Percentiles rank a stretch among this genome's conserved stretches.
Conservation (phyloP, 2,888 invertebrate species). For the Zeuzera pyrina region DNA sequence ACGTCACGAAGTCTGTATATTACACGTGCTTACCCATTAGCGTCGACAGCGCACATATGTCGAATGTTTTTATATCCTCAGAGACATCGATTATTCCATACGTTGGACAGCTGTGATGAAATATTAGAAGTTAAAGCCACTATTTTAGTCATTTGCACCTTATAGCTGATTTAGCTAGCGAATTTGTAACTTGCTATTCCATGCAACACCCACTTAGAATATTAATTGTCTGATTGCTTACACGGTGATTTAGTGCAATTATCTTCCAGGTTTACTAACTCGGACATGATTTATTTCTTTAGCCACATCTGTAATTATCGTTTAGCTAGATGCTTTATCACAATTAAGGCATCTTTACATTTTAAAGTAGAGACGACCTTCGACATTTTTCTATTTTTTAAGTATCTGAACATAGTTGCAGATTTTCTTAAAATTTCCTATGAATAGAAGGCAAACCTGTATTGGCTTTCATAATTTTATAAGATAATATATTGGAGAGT, state of each 20-base stretch:
- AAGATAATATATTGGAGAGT: too few relatives aligned
- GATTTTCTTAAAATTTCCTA: too few relatives aligned
- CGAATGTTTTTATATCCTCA: conserved; percentile 32
- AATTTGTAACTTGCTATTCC: conserved; percentile 52
- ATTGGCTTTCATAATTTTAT: background rate
- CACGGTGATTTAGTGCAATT: conserved; percentile 56
- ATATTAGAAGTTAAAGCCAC: conserved; percentile 27
- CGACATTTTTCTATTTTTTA: background rate
- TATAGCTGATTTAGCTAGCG: conserved; percentile 38
- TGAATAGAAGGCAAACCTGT: too few relatives aligned
- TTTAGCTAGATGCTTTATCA: conserved; percentile 50
- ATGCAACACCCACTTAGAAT: conserved; percentile 51
- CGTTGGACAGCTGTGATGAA: conserved; percentile 48
- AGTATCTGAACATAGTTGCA: background rate
- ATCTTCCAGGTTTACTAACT: conserved; percentile 46
- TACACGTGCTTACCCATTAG: conserved; percentile 38
- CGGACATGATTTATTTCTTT: conserved; percentile 46
- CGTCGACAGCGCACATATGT: conserved; percentile 42
- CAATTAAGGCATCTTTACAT: conserved; percentile 39
- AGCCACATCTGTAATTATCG: conserved; percentile 37
- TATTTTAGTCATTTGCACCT: conserved; percentile 18
- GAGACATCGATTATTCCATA: conserved; percentile 52
- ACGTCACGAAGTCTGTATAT: conserved; percentile 33
- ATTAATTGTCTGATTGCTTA: conserved; percentile 52
- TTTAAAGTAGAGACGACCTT: too few relatives aligned